These are phyloP conservation scores for Aproaerema taeniolella DNA, from an alignment of 2,888 invertebrate species.

Conservation along the genomic window DNA sequence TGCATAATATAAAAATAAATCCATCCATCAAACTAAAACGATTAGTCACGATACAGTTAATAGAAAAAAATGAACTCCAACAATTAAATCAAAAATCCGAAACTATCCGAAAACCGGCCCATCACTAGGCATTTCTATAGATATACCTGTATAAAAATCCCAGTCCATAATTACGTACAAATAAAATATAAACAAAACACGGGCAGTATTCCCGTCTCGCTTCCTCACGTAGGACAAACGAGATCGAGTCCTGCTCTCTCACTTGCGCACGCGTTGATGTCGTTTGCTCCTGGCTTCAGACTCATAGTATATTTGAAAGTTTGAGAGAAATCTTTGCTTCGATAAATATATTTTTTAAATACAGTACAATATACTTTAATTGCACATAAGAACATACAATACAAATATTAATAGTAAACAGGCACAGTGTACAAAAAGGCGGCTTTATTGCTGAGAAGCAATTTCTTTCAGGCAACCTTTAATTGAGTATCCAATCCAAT, in stretches of 20 bases:
- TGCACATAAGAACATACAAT: too few relatives aligned
- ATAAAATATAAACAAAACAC: slow-evolving; percentile 53
- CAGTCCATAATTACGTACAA: slow-evolving; percentile 56
- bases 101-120: background rate
- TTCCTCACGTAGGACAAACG: slow-evolving; percentile 41
- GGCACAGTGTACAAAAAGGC: too few relatives aligned
- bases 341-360: background rate
- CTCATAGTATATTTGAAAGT: slow-evolving; percentile 37
- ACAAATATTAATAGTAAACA: too few relatives aligned
- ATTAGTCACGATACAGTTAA: too few relatives aligned
- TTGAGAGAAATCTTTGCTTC: slow-evolving; percentile 17
- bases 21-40: too few relatives aligned
- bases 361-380: too few relatives aligned
- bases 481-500: too few relatives aligned
- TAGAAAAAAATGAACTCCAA: too few relatives aligned
- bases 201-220: slow-evolving; percentile 44
- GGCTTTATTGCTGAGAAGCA: too few relatives aligned
- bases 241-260: slow-evolving; percentile 39
- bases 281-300: slow-evolving; percentile 54
- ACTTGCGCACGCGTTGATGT: slow-evolving; percentile 64
- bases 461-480: too few relatives aligned
- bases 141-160: slow-evolving; percentile 62
- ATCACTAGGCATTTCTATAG: slow-evolving; percentile 34
- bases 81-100: background rate
- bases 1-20: too few relatives aligned